Conservation (phyloP, 1,140 invertebrate genomes). For the Archivesica marissinica region DNA sequence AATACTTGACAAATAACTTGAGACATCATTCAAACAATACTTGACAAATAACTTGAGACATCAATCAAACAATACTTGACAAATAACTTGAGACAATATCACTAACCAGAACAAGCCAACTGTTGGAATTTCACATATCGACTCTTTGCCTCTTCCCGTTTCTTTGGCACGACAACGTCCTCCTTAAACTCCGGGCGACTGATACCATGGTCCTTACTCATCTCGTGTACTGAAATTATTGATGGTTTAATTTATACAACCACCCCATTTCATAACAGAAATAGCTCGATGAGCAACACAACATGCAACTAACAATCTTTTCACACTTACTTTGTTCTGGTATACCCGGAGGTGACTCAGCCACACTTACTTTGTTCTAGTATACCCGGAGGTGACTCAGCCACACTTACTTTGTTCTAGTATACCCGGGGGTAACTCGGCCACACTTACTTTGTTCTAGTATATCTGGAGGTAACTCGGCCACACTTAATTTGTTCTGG, state of each 20-base stretch:
- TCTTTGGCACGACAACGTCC: constrained; percentile 72
- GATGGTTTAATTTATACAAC: background rate
- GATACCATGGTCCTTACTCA: constrained; percentile 76
- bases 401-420: too few relatives aligned
- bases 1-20: too few relatives aligned
- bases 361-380: too few relatives aligned
- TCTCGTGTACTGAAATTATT: constrained; percentile 73
- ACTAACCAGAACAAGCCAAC: constrained; percentile 64
- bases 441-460: too few relatives aligned
- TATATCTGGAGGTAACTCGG: too few relatives aligned
- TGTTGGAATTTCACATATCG: constrained; percentile 77
- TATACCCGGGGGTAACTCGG: too few relatives aligned
- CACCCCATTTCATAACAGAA: background rate
- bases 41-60: too few relatives aligned
- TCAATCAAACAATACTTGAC: background rate
- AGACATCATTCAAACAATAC: too few relatives aligned
- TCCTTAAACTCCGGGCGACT: constrained; percentile 65
- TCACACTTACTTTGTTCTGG: background rate
- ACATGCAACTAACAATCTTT: background rate
- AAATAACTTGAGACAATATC: constrained; percentile 16
- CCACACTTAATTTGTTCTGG: too few relatives aligned
- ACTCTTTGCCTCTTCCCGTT: constrained; percentile 76
- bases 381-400: too few relatives aligned
- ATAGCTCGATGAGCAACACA: background rate
- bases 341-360: too few relatives aligned